phyloP scores from a whole-genome alignment of 1,140 invertebrate genomes.

The honey bee (Apis mellifera) region DNA sequence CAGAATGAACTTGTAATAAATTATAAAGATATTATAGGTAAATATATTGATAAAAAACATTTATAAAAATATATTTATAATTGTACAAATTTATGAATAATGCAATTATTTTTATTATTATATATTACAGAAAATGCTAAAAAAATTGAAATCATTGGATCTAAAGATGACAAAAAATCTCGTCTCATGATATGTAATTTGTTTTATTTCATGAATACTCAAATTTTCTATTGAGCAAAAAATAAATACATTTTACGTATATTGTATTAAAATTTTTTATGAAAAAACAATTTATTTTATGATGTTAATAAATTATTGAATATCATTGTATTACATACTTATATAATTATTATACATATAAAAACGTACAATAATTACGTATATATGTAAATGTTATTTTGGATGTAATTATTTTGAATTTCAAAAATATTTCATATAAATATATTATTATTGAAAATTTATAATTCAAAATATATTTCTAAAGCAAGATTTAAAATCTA shows the following conservation, averaged over 20 bases:
- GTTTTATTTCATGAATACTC: constrained; percentile 75
- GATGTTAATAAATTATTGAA: constrained; percentile 1
- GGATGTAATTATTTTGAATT: constrained; percentile 1
- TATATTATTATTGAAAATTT: constrained; percentile 18
- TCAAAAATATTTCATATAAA: constrained; percentile 32
- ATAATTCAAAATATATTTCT: not conserved
- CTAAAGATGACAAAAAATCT: constrained; percentile 68
- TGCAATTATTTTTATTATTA: constrained; percentile 46
- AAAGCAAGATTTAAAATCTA: constrained; percentile 40
- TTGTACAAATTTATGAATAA: not conserved
- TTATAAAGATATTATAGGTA: constrained; percentile 74
- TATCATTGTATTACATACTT: constrained; percentile 14
- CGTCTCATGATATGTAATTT: constrained; percentile 76
- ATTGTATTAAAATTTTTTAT: not conserved
- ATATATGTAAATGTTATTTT: not conserved
- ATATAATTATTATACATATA: not conserved
- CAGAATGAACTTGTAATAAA: constrained; percentile 67
- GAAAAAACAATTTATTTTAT: not conserved
- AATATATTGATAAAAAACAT: constrained; percentile 26
- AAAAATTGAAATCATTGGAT: constrained; percentile 72
- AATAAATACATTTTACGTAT: constrained; percentile 9
- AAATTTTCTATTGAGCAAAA: constrained; percentile 71
- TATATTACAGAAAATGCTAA: constrained; percentile 76
- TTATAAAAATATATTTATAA: not conserved
- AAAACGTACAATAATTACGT: not conserved